These are phyloP conservation scores for Ctena decussata DNA, from an alignment of 2,888 invertebrate genomes.

Conservation along the genomic window DNA sequence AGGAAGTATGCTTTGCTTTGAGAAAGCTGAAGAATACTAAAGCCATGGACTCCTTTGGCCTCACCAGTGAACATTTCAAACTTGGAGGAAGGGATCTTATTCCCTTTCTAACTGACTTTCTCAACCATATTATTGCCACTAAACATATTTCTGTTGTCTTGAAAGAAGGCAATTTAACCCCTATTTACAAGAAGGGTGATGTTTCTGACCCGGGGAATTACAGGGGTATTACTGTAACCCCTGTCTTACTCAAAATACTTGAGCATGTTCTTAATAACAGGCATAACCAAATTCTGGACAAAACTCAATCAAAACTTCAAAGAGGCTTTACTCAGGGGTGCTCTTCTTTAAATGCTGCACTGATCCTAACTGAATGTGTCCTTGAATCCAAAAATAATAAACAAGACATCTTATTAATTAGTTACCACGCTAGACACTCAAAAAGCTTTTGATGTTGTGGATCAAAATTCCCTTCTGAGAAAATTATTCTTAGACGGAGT, in stretches of 20 bases:
- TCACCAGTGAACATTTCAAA: constrained; percentile 5
- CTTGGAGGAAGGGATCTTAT: background rate
- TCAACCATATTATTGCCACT: background rate
- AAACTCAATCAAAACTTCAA: constrained; percentile 5
- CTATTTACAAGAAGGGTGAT: constrained; percentile 13
- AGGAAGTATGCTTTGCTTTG: background rate
- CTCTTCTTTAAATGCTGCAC: constrained; percentile 14
- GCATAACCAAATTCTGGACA: background rate
- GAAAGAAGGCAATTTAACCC: constrained; percentile 8
- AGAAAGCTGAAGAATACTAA: constrained; percentile 20
- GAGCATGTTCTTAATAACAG: background rate
- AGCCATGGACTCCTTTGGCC: background rate
- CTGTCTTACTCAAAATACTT: constrained; percentile 2
- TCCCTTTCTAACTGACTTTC: background rate
- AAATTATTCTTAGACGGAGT: constrained; percentile 12
- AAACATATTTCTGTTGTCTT: background rate
- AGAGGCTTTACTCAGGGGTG: constrained; percentile 14
- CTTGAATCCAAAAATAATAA: background rate
- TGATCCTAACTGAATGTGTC: constrained; percentile 13
- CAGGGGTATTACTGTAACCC: constrained; percentile 19
- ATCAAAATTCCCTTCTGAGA: constrained; percentile 4
- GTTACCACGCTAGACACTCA: constrained; percentile 4
- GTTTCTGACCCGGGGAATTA: background rate
- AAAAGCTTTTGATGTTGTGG: constrained; percentile 20
- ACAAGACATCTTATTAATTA: background rate